Conservation (phyloP, 1,140 invertebrate species). For the Bombus superbus region DNA sequence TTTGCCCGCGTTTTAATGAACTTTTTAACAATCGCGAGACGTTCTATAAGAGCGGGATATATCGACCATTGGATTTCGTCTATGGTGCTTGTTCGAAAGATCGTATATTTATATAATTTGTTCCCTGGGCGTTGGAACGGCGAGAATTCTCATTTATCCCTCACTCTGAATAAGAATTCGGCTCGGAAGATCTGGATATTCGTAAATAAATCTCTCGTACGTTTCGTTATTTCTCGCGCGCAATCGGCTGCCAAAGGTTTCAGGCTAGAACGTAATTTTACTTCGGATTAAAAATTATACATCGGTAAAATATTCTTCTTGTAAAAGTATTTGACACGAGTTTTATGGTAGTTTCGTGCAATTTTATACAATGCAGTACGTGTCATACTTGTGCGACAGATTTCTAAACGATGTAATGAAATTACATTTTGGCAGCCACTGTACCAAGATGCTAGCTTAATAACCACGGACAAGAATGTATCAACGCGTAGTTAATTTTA, state of each 20-base stretch:
- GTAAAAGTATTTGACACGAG: neutral
- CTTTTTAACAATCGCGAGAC: constrained; percentile 19
- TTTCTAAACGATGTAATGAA: neutral
- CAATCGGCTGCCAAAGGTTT: too few species aligned
- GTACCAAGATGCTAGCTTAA: neutral
- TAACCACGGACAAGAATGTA: neutral
- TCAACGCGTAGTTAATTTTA: neutral
- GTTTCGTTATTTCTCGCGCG: too few species aligned
- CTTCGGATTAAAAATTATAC: neutral
- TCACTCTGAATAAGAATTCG: too few species aligned
- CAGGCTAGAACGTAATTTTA: neutral
- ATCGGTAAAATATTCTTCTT: neutral
- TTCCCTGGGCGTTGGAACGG: neutral
- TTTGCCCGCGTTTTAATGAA: constrained; percentile 17
- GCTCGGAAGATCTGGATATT: too few species aligned
- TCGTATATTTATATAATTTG: too few species aligned
- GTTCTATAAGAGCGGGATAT: neutral
- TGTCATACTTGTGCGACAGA: neutral
- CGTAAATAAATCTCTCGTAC: too few species aligned
- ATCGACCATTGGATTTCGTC: neutral
- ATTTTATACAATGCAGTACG: neutral
- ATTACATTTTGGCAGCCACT: neutral
- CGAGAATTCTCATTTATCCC: neutral
- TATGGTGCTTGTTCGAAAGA: neutral
- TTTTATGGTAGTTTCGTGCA: neutral